Evolutionary conservation across 2,797 vertebrate genomes (phyloP).

Genomic region (Psittacula echo): DNA sequence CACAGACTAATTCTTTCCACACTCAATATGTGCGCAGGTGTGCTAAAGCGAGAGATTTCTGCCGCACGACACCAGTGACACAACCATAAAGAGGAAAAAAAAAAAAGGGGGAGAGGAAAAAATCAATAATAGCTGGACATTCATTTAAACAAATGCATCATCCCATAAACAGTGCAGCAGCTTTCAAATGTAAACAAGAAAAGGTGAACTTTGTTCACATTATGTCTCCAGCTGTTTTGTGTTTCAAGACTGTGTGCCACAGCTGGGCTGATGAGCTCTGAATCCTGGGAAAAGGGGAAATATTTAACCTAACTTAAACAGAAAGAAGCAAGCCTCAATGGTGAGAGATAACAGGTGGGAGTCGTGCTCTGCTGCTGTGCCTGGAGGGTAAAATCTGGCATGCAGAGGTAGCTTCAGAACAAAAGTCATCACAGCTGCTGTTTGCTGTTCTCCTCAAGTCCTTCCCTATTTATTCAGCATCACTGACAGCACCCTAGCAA

Average conservation of each 20-base stretch:
- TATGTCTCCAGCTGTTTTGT: conserved; percentile 80
- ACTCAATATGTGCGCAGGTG: conserved; percentile 38
- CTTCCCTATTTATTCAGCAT: conserved; percentile 74
- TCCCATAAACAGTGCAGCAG: conserved; percentile 77
- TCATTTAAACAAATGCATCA: conserved; percentile 79
- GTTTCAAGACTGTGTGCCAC: conserved; percentile 71
- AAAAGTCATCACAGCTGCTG: conserved; percentile 73
- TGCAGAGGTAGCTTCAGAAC: conserved; percentile 70
- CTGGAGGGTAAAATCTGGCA: conserved; percentile 72
- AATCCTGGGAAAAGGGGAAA: conserved; percentile 76
- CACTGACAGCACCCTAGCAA: conserved; percentile 66
- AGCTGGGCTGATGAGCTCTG: conserved; percentile 75
- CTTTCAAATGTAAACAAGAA: conserved; percentile 78
- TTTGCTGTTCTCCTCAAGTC: conserved; percentile 70
- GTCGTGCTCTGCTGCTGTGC: conserved; percentile 60
- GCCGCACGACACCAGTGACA: conserved; percentile 51
- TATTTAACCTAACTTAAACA: conserved; percentile 74
- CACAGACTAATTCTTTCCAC: neutral
- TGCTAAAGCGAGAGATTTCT: conserved; percentile 29
- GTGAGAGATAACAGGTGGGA: conserved; percentile 76
- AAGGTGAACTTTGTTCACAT: conserved; percentile 79
- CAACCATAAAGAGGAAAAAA: neutral
- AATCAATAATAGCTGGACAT: conserved; percentile 73
- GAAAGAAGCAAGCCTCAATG: conserved; percentile 58
- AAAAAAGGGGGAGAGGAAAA: conserved; percentile 21